Evolutionary conservation across 2,888 invertebrate genomes (phyloP), one percentile per base, ranked within the genome.

Genomic region (Microctonus hyperodae): DNA sequence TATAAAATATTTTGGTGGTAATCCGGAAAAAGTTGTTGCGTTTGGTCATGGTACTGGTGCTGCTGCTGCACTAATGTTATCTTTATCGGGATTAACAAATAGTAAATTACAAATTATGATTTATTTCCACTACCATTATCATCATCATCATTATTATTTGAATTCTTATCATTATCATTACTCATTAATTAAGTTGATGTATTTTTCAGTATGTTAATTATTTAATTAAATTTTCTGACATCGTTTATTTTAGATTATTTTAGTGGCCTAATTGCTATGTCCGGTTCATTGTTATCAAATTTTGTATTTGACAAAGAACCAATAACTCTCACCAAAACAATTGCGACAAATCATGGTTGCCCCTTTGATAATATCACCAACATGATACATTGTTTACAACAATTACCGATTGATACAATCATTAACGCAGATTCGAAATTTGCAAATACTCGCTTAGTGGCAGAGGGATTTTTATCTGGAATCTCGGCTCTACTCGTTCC

Each of bases 31-130:
- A 72, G 87, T 93, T n/a, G 88, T 90, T 33, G 88, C 91, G 0
- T 90, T 92, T 85, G 93, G 93, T 0, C 93, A 93, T 78, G 93
- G 92, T 1, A 90, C 91, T 0, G 94, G 93, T 0, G 93, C 91
- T 0, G 90, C 91, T 71, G 89, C 90, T 63, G 93, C 92, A 1
- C 87, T 91, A 33, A 86, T 92, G 68, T 79, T 93, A 20, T 87
- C 90, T 0, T 83, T 91, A 80, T 91, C 92, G 1, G 87, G 87
- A 20, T 86, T 90, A 65, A 89, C 44, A 1, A 44, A 44, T 9
- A 44, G 44, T 44, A 44, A 16, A 44, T 4, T 20, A n/a, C 20
- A 44, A 6, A n/a, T 7, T 20, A 9, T 53, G 0, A 28, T 13
- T 35, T 62, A 31, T 13, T 16, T 56, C 51, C 65, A 71, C 3